A percentile compares a stretch with the other conserved stretches of the same genome.
Conservation (phyloP, 2,888 invertebrate genomes). For the Chalcis sispes region DNA sequence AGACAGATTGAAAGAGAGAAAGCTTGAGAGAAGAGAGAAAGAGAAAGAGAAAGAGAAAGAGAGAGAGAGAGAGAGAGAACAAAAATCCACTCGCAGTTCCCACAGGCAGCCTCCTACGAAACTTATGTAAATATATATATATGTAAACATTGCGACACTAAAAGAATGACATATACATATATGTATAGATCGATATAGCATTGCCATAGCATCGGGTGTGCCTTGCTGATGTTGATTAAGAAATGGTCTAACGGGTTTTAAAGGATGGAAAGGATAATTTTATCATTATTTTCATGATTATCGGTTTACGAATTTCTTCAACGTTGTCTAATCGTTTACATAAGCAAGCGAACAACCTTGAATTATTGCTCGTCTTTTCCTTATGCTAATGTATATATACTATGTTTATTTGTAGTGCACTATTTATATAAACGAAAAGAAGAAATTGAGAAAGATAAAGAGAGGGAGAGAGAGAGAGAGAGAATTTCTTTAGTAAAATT, state of each 20-base stretch:
- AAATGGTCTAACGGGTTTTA: neutral
- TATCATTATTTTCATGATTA: neutral
- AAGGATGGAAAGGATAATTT: neutral
- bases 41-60: conserved; percentile 15
- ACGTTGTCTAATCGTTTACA: no score
- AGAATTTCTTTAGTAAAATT: no score
- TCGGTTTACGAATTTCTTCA: no score
- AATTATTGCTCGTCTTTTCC: neutral
- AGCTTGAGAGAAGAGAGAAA: conserved; percentile 28
- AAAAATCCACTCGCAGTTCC: conserved; percentile 43
- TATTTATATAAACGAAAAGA: neutral
- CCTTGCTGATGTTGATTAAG: conserved; percentile 36
- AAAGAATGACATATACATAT: conserved; percentile 28
- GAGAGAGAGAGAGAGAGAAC: conserved; percentile 23
- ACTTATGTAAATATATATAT: conserved; percentile 7
- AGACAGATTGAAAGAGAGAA: conserved; percentile 17
- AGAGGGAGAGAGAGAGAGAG: neutral
- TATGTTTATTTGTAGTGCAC: neutral
- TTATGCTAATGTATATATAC: neutral
- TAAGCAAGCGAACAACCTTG: no score
- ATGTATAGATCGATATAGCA: conserved; percentile 51
- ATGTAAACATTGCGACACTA: conserved; percentile 47
- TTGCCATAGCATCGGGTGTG: conserved; percentile 44
- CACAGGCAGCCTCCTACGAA: conserved; percentile 52
- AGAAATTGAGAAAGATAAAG: neutral